Conservation (phyloP, 2,113 vertebrate species). For the Pycnonotus jocosus region DNA sequence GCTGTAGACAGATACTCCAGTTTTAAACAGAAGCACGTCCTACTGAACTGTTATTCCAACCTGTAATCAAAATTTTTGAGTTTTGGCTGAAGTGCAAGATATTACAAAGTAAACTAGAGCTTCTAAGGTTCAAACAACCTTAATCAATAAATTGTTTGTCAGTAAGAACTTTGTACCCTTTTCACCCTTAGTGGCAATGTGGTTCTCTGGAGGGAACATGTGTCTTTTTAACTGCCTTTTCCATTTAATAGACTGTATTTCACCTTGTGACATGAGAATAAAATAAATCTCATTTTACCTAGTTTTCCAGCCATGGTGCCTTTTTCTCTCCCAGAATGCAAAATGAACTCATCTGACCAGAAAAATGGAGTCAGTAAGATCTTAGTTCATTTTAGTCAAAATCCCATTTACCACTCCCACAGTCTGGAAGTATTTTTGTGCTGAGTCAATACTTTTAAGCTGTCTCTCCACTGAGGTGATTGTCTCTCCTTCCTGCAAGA, state of each 20-base stretch:
- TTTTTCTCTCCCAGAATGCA: neutral
- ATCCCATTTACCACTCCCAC: neutral
- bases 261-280: conserved; percentile 17
- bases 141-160: conserved; percentile 6
- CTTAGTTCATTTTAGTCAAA: neutral
- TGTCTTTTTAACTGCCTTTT: conserved; percentile 33
- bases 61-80: neutral
- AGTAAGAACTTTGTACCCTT: neutral
- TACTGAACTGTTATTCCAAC: neutral
- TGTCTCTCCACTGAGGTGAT: neutral
- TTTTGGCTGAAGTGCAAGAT: neutral
- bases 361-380: neutral
- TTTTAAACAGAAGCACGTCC: neutral
- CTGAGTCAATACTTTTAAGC: neutral
- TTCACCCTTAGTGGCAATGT: neutral
- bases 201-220: neutral
- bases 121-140: neutral
- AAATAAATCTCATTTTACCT: conserved; percentile 11
- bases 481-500: neutral
- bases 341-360: conserved; percentile 7
- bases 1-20: neutral
- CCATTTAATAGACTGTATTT: conserved; percentile 16
- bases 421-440: neutral
- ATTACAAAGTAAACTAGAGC: neutral
- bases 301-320: neutral